A percentile compares a stretch with the other conserved stretches of the same genome.
Evolutionary conservation across 2,113 vertebrate species (phyloP).

Genomic region (Nothocercus nigrocapillus): DNA sequence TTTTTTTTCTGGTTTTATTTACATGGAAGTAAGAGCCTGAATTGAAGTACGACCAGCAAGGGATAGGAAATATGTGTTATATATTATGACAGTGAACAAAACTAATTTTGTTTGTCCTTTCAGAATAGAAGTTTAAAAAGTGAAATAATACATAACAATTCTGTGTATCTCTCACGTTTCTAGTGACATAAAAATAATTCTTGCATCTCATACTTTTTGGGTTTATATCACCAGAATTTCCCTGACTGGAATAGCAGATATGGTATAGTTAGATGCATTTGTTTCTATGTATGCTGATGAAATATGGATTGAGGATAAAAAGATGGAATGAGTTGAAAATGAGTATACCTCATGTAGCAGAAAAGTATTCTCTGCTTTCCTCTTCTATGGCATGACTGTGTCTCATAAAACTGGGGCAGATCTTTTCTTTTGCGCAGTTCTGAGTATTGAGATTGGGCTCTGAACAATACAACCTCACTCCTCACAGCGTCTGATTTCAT

Average conservation of each 20-base stretch:
- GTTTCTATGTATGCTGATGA: background rate
- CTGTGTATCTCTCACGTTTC: background rate
- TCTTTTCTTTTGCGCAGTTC: background rate
- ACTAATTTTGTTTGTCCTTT: constrained; percentile 12
- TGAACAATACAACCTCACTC: constrained; percentile 20
- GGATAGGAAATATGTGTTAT: background rate
- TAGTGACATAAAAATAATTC: background rate
- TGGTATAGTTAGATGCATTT: background rate
- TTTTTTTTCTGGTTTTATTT: background rate
- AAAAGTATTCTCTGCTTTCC: background rate
- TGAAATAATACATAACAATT: constrained; percentile 4
- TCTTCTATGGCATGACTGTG: background rate
- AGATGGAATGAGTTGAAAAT: background rate
- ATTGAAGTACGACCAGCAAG: background rate
- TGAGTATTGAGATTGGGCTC: background rate
- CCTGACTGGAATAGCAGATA: background rate
- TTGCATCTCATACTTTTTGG: background rate
- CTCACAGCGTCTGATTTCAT: constrained; percentile 25
- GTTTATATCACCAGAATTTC: constrained; percentile 13
- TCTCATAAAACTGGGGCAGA: constrained; percentile 20
- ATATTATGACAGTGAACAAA: background rate
- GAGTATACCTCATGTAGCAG: background rate
- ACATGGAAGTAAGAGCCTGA: background rate
- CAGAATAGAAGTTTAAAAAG: background rate
- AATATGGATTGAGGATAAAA: constrained; percentile 29